Evolutionary conservation across 64 coral and sea anemone species (phyloP), one percentile per base, ranked within the genome.

Genomic region (Hydrozoanthus tunicans): DNA sequence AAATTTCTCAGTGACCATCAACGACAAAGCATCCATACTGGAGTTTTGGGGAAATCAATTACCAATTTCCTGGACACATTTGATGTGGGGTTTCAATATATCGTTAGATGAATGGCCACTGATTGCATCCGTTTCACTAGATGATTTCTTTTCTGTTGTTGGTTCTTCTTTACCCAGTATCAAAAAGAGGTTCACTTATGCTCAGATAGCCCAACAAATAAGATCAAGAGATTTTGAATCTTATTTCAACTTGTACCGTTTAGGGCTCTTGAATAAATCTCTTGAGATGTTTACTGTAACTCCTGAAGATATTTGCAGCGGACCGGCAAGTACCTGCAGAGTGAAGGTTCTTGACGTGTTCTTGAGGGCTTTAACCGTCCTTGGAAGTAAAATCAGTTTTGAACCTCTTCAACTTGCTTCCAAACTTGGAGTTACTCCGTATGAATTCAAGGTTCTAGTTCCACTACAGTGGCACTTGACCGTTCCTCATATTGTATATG

Each of bases 41-140:
- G 73, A 60, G 52, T 24, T 91, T 24, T 80, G 91, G 54, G 82
- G 91, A 94, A 80, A 11, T 1, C 23, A 80, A 59, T 76, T 83
- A 7, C 61, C 83, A 55, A 24, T 97, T 24, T 91, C 95, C 10
- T 97, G 90, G 90, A 90, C 61, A 7, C 94, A 97, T 61, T 62
- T 94, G 67, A 13, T 84, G 14, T 97, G 92, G 95, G 95, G 93
- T 6, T 77, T 97, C 9, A 94, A 94, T 13, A 62, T 77, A 53
- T 62, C 83, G 0, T 58, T 94, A 68, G 4, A 56, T 12, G 90
- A 97, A 51, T 97, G 95, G 95, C 95, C 95, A 51, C 53, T 91
- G 9, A 5, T 96, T 12, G 91, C 64, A 9, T 89, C 94, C 9
- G 6, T 91, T 10, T 78, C 61, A 56, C 71, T 96, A 1, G 26